These are phyloP conservation scores for Arothron firmamentum DNA, from an alignment of 2,113 vertebrate genomes.

Conservation along the genomic window DNA sequence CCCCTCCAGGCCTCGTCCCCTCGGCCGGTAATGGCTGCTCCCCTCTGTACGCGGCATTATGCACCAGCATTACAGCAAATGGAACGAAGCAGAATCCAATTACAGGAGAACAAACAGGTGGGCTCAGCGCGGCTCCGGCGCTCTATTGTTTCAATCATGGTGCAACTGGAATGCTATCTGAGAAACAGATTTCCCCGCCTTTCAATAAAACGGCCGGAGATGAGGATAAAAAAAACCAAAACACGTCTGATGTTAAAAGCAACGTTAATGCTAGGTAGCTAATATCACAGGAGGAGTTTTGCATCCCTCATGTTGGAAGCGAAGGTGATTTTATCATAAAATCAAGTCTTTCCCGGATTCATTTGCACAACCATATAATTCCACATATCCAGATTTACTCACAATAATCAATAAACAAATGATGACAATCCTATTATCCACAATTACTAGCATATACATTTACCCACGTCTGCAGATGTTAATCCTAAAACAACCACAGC, in stretches of 20 bases:
- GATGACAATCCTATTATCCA: no score
- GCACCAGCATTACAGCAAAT: constrained; percentile 74
- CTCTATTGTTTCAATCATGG: constrained; percentile 71
- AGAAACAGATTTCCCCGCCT: constrained; percentile 65
- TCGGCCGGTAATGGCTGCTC: constrained; percentile 58
- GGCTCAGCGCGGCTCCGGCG: constrained; percentile 65
- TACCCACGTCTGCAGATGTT: no score
- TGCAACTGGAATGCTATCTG: constrained; percentile 64
- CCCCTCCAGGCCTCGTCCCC: constrained; percentile 57
- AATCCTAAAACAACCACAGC: no score
- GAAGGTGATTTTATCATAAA: no score
- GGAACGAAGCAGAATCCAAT: constrained; percentile 75
- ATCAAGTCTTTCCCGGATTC: no score
- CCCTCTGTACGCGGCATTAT: constrained; percentile 66
- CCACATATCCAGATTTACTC: no score
- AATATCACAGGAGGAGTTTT: constrained; percentile 2
- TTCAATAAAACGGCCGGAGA: constrained; percentile 42
- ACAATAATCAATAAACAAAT: no score
- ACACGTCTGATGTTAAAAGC: constrained; percentile 24
- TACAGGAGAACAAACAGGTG: constrained; percentile 74
- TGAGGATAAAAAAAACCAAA: constrained; percentile 28
- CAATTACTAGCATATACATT: no score
- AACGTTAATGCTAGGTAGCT: constrained; percentile 21
- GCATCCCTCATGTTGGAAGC: constrained; percentile 11
- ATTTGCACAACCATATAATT: no score